Evolutionary conservation across 2,113 vertebrate species (phyloP), one percentile per base, ranked within the genome.

Genomic region (Oreochromis spilurus): DNA sequence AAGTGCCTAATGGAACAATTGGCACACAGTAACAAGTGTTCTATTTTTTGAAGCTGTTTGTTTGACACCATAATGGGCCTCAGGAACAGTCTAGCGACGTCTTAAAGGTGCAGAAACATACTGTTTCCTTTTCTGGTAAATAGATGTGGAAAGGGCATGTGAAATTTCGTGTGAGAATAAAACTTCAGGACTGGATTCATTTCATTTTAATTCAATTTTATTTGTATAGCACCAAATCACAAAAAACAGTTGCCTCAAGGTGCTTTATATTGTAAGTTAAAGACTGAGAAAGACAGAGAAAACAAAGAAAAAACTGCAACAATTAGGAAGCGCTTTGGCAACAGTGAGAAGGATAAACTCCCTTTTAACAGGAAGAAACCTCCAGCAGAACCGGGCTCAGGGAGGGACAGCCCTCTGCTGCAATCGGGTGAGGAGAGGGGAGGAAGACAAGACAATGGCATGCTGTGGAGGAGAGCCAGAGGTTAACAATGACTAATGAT

Each of bases 91-190:
- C 67, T 72, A 72, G 67, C 2, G 0, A 72, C 40, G 17, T 72
- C 21, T 17, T 17, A 45, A 75, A 50, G 70, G 16, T 50, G 45
- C 24, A 31, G 43, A 75, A 75, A 50, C 43, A 31, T 50, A 75
- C 6, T 0, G 7, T 1, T 67, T 67, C 62, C 2, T 45, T 45
- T 72, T 11, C 67, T 48, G 40, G 1, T 17, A 48, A 75, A 48
- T 7, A 75, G 0, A 48, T 48, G 0, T 29, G 40, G 21, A 26
- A 29, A 6, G 70, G 13, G 21, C 14, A 75, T 11, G 24, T 29
- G 70, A 0, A 48, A 29, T 45, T 48, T 29, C 0, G 5, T 50
- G 24, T 77, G 16, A 77, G 16, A 26, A 17, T 19, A 31, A 50
- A 31, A 29, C 43, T 26, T 45, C 65, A 45, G 7, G 38, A 16